Percentiles rank a stretch among this genome's conserved stretches.
phyloP scores from a whole-genome alignment of 2,888 invertebrate genomes.

The Pyrrhosoma nymphula region DNA sequence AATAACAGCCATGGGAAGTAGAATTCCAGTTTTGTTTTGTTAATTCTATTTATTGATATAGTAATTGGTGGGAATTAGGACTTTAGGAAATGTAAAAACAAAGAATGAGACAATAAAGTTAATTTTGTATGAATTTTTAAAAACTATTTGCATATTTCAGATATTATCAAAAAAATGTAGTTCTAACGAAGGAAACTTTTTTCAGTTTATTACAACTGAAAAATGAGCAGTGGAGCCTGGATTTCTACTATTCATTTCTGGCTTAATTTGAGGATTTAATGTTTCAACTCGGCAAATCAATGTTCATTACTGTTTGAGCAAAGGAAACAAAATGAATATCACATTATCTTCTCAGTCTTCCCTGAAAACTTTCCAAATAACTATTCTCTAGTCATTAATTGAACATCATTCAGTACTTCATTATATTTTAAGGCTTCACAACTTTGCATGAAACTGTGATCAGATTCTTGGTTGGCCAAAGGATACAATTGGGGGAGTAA shows the following conservation, averaged over 20 bases:
- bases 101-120: constrained; percentile 63
- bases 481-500: constrained; percentile 47
- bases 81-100: constrained; percentile 51
- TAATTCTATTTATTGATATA: constrained; percentile 41
- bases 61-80: constrained; percentile 51
- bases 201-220: constrained; percentile 52
- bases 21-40: constrained; percentile 46
- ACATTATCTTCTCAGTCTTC: constrained; percentile 59
- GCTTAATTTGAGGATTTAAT: constrained; percentile 15
- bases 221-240: not conserved
- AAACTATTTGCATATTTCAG: constrained; percentile 38
- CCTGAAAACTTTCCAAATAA: constrained; percentile 48
- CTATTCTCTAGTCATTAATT: constrained; percentile 58
- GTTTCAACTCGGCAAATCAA: not conserved
- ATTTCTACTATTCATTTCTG: constrained; percentile 40
- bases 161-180: constrained; percentile 33
- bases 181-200: not conserved
- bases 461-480: constrained; percentile 43
- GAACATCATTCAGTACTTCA: constrained; percentile 52
- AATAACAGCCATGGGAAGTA: constrained; percentile 45
- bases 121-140: constrained; percentile 63
- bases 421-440: constrained; percentile 60
- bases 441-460: constrained; percentile 49
- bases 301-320: not conserved
- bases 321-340: not conserved